Conservation (phyloP, 1,140 invertebrate genomes). For the Melitaea cinxia region DNA sequence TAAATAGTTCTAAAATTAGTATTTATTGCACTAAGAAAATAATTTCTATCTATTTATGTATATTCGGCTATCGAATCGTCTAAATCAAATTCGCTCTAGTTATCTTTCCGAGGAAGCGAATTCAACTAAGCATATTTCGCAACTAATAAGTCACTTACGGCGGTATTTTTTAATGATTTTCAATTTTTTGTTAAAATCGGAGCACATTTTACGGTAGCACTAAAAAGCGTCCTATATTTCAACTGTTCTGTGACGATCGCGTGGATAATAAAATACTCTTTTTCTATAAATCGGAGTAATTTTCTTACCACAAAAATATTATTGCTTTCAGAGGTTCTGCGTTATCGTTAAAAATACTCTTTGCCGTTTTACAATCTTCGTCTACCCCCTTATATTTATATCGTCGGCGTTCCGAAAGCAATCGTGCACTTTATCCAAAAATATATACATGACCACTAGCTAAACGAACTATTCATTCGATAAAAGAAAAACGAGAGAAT, state of each 20-base stretch:
- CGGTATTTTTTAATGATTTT: slow-evolving; percentile 21
- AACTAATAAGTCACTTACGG: slow-evolving; percentile 30
- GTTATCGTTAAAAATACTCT: slow-evolving; percentile 74
- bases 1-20: slow-evolving; percentile 41
- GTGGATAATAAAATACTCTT: slow-evolving; percentile 77
- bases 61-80: slow-evolving; percentile 19
- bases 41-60: slow-evolving; percentile 24
- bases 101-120: slow-evolving; percentile 20
- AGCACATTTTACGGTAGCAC: slow-evolving; percentile 62
- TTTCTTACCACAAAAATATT: slow-evolving; percentile 77
- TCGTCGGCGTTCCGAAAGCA: slow-evolving; percentile 66
- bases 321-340: slow-evolving; percentile 75
- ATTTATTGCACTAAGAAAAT: slow-evolving; percentile 38
- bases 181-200: slow-evolving; percentile 35
- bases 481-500: slow-evolving; percentile 65
- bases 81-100: slow-evolving; percentile 28
- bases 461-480: slow-evolving; percentile 75
- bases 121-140: slow-evolving; percentile 25
- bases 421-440: slow-evolving; percentile 77
- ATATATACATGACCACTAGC: slow-evolving; percentile 79
- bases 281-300: slow-evolving; percentile 69
- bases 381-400: slow-evolving; percentile 46
- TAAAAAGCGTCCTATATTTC: slow-evolving; percentile 70
- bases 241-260: slow-evolving; percentile 67
- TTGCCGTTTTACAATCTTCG: slow-evolving; percentile 40